Conservation (phyloP, 2,113 vertebrate species). For the Mionectes macconnelli region DNA sequence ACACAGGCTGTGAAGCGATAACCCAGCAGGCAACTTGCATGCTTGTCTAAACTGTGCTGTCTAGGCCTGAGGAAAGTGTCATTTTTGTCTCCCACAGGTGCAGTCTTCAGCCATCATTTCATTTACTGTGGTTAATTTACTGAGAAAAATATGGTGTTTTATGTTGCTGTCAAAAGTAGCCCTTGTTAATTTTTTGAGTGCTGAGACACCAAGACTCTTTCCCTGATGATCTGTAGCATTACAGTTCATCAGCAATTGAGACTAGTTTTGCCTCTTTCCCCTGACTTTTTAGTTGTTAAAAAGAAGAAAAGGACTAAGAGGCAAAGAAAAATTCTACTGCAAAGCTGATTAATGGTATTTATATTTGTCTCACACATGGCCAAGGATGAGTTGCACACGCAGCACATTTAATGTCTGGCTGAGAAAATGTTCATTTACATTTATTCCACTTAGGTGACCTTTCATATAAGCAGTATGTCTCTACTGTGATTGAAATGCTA, state of each 20-base stretch:
- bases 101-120: background rate
- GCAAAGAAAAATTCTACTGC: background rate
- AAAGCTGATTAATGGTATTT: background rate
- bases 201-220: background rate
- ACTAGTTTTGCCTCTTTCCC: background rate
- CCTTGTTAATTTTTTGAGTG: background rate
- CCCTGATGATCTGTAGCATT: background rate
- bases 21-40: background rate
- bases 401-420: background rate
- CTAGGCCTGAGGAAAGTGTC: background rate
- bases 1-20: background rate
- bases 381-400: background rate
- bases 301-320: background rate
- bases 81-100: background rate
- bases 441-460: constrained; percentile 1
- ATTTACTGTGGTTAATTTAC: constrained; percentile 11
- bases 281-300: background rate
- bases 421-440: background rate
- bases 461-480: background rate
- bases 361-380: background rate
- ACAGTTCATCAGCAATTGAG: background rate
- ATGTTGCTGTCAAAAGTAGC: background rate
- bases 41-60: background rate
- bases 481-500: background rate
- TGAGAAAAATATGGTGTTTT: background rate